Percentiles rank a stretch among this genome's conserved stretches.
These are phyloP conservation scores for Scomberomorus guttatus DNA, from an alignment of 2,797 vertebrate species.

Conservation along the genomic window DNA sequence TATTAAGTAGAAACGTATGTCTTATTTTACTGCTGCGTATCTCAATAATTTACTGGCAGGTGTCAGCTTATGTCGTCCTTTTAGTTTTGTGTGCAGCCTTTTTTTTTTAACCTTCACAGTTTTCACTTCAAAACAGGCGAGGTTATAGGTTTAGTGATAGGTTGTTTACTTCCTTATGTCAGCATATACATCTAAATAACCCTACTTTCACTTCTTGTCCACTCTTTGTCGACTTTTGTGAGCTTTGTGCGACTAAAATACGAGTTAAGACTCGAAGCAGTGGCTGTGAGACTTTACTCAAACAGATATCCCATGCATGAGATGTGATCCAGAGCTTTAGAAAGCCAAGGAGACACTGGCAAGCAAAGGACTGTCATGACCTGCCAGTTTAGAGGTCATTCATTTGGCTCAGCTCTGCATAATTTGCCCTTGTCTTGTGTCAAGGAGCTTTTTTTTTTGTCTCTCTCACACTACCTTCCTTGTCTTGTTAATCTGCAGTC, in stretches of 20 bases:
- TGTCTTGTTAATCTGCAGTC: conserved; percentile 54
- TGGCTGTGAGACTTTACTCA: not conserved
- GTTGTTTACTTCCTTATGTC: conserved; percentile 3
- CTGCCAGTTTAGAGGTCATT: conserved; percentile 76
- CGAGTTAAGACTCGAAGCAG: not conserved
- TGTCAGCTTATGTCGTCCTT: not conserved
- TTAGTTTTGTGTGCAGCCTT: not conserved
- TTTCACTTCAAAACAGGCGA: not conserved
- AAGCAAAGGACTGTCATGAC: conserved; percentile 13
- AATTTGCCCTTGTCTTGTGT: conserved; percentile 59
- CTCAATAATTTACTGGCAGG: fast-evolving
- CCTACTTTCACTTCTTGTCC: not conserved
- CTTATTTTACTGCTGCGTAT: not conserved
- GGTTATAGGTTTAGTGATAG: not conserved
- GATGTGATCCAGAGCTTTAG: conserved; percentile 23
- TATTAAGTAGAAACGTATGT: no score
- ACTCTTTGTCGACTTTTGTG: not conserved
- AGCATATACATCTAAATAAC: fast-evolving
- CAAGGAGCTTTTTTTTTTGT: conserved; percentile 46
- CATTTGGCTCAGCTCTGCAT: conserved; percentile 25
- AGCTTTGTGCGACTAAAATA: not conserved
- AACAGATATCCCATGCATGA: not conserved
- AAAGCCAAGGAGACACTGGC: conserved; percentile 12
- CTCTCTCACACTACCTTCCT: conserved; percentile 3
- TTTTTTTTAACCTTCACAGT: not conserved